These are phyloP conservation scores for Lingula anatina DNA, from an alignment of 2,888 invertebrate genomes.

Conservation along the genomic window DNA sequence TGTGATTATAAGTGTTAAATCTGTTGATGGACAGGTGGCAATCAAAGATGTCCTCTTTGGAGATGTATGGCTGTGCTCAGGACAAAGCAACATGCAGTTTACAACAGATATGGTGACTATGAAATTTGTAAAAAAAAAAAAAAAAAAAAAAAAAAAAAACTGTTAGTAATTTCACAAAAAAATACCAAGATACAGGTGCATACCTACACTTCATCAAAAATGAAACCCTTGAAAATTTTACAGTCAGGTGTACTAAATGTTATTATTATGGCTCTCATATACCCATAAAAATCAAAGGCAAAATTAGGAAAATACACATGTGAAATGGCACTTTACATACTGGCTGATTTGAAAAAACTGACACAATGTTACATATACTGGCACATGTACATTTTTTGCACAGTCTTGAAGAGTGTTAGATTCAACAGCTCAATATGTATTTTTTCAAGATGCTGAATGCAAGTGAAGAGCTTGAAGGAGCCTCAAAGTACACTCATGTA, in stretches of 20 bases:
- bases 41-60: constrained; percentile 23
- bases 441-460: constrained; percentile 5
- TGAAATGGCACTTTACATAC: too few relatives aligned
- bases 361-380: too few relatives aligned
- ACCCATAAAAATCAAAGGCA: too few relatives aligned
- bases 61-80: constrained; percentile 27
- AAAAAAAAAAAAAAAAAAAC: too few relatives aligned
- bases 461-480: constrained; percentile 3
- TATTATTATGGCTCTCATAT: background rate
- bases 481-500: constrained; percentile 4
- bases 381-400: too few relatives aligned
- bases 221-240: background rate
- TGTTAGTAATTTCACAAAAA: too few relatives aligned
- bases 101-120: background rate
- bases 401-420: background rate
- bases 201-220: background rate
- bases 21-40: constrained; percentile 7
- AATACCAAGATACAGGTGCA: background rate
- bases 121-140: too few relatives aligned
- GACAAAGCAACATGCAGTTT: constrained; percentile 22
- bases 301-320: too few relatives aligned
- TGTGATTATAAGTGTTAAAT: constrained; percentile 16
- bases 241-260: background rate
- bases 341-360: too few relatives aligned
- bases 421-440: background rate